Conservation (phyloP, 2,888 invertebrate genomes). For the Catocala fraxini region DNA sequence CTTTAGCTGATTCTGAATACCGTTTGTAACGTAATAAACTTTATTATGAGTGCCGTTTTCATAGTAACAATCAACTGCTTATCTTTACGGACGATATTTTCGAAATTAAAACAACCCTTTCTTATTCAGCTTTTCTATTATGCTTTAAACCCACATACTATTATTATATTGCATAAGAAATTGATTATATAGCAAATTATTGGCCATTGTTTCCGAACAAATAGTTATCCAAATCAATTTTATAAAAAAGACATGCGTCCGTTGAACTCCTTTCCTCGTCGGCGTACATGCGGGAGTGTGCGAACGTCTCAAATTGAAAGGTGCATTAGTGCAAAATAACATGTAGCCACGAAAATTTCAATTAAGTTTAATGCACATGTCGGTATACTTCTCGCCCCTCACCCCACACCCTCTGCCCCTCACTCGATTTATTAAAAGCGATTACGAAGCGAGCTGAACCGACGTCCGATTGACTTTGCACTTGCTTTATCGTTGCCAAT, state of each 20-base stretch:
- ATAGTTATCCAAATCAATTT: not conserved
- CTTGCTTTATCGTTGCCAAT: conserved; percentile 68
- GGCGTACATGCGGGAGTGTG: conserved; percentile 56
- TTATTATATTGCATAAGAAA: too few relatives aligned
- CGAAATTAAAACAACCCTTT: too few relatives aligned
- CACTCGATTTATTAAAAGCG: conserved; percentile 75
- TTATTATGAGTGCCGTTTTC: too few relatives aligned
- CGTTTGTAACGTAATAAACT: not conserved
- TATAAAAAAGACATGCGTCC: conserved; percentile 19
- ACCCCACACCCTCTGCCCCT: conserved; percentile 41
- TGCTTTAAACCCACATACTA: too few relatives aligned
- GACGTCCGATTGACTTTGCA: conserved; percentile 67
- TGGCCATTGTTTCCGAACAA: not conserved
- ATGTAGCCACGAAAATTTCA: conserved; percentile 82
- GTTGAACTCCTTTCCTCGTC: conserved; percentile 50
- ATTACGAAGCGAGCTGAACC: conserved; percentile 66
- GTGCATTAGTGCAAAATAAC: conserved; percentile 81
- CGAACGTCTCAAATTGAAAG: conserved; percentile 68
- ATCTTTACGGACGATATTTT: too few relatives aligned
- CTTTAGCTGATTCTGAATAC: conserved; percentile 18
- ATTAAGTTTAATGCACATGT: conserved; percentile 82
- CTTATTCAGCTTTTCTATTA: too few relatives aligned
- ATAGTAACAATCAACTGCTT: too few relatives aligned
- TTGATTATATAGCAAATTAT: too few relatives aligned
- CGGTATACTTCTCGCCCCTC: conserved; percentile 45